phyloP scores from a whole-genome alignment of 2,797 vertebrate genomes.

The Balearica regulorum region DNA sequence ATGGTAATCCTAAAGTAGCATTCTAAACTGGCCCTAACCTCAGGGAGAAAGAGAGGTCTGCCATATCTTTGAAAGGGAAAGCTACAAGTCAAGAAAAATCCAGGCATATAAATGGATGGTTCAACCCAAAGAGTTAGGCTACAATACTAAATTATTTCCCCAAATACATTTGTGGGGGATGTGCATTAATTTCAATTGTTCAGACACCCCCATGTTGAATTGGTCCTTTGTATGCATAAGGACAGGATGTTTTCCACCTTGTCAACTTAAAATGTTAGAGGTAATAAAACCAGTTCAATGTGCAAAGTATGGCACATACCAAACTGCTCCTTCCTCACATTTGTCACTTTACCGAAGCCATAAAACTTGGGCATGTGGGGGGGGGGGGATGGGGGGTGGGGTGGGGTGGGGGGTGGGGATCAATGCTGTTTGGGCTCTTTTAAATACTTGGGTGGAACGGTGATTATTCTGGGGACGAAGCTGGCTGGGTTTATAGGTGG shows the following conservation, averaged over 20 bases:
- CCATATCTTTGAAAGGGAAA: neutral
- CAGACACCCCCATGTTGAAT: neutral
- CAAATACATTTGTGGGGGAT: neutral
- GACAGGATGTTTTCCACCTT: slow-evolving; percentile 12
- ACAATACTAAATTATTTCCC: neutral
- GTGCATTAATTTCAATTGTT: neutral
- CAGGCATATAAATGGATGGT: neutral
- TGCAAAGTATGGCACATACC: slow-evolving; percentile 26
- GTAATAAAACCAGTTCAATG: slow-evolving; percentile 38
- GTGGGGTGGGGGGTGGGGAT: neutral
- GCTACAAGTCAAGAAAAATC: neutral
- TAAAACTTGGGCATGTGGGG: neutral
- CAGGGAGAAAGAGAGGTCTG: neutral
- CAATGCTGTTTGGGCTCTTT: neutral
- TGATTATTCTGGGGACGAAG: neutral
- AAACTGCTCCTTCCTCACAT: slow-evolving; percentile 11
- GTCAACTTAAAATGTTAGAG: slow-evolving; percentile 39
- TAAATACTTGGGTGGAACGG: neutral
- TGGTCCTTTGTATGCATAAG: neutral
- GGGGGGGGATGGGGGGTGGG: accelerated
- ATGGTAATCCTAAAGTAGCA: slow-evolving; percentile 2
- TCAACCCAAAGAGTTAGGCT: neutral
- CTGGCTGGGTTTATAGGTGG: neutral
- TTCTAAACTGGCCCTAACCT: neutral
- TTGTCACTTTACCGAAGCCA: slow-evolving; percentile 14